A percentile compares a stretch with the other conserved stretches of the same genome.
Conservation (phyloP, 2,113 vertebrate species). For the Telmatochromis sp. region DNA sequence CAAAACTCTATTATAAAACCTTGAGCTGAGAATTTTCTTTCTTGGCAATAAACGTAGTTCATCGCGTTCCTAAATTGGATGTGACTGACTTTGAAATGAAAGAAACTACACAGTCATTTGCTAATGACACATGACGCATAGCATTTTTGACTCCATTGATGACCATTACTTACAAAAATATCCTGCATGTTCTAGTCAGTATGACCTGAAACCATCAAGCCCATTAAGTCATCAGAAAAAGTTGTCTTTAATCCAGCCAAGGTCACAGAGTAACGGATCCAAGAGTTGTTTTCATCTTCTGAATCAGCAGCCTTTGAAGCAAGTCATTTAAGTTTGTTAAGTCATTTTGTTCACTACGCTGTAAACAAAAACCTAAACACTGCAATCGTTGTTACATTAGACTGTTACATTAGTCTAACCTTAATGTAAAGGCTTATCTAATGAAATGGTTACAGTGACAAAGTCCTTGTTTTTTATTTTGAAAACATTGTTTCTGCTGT, state of each 20-base stretch:
- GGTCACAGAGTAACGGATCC: neutral
- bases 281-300: neutral
- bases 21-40: neutral
- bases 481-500: neutral
- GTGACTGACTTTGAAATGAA: neutral
- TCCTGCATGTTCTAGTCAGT: neutral
- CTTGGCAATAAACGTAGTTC: neutral
- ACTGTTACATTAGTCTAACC: neutral
- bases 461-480: neutral
- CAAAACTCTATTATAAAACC: neutral
- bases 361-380: neutral
- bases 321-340: neutral
- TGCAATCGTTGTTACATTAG: neutral
- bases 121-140: neutral
- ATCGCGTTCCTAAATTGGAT: neutral
- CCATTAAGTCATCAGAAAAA: neutral
- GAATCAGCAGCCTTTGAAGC: neutral
- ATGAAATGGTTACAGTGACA: neutral
- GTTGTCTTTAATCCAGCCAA: neutral
- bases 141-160: neutral
- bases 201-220: neutral
- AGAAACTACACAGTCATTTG: neutral
- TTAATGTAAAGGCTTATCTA: neutral
- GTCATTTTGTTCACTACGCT: neutral
- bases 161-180: neutral